These are phyloP conservation scores for Ochotona curzoniae DNA, from an alignment of 2,113 vertebrate genomes.

Conservation along the genomic window DNA sequence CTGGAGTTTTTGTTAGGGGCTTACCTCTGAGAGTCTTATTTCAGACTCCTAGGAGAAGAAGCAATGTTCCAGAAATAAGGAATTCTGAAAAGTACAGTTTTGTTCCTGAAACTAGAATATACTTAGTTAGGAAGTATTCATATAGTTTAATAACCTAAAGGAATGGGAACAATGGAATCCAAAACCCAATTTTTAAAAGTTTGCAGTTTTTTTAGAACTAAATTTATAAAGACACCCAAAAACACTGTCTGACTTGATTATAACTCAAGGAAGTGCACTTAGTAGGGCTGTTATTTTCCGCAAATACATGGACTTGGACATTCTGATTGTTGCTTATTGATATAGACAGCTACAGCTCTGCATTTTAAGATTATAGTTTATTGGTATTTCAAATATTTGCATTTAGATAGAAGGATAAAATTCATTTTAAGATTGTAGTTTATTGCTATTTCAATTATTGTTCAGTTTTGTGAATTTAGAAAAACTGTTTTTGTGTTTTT, in stretches of 20 bases:
- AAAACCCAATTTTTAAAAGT: neutral
- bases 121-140: neutral
- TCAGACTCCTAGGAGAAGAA: neutral
- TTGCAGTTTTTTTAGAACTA: neutral
- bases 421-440: neutral
- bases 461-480: neutral
- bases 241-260: neutral
- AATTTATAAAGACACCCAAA: neutral
- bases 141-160: neutral
- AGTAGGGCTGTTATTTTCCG: neutral
- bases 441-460: neutral
- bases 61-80: neutral
- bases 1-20: neutral
- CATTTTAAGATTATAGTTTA: neutral
- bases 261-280: neutral
- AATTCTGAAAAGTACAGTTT: neutral
- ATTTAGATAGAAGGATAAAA: no score
- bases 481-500: slow-evolving; percentile 15
- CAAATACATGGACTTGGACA: neutral
- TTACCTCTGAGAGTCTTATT: neutral
- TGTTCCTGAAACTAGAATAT: slow-evolving; percentile 17
- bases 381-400: no score
- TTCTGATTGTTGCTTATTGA: slow-evolving; percentile 5
- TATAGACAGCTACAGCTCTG: neutral
- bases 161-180: neutral